Evolutionary conservation across 2,113 vertebrate genomes (phyloP).

Genomic region (Cebus imitator): DNA sequence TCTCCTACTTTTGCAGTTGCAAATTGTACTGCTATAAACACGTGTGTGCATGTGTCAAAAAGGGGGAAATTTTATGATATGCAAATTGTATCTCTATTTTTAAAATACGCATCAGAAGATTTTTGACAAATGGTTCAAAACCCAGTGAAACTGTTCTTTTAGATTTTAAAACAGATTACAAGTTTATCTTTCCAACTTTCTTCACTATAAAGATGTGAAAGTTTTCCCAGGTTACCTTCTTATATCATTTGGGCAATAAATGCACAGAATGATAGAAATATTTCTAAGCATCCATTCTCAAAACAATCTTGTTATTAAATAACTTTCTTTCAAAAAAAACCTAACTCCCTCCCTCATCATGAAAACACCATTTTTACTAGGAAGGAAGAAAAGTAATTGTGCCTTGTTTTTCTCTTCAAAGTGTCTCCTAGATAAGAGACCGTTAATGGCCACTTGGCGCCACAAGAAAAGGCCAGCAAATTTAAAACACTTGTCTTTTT

Average conservation of each 20-base stretch:
- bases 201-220: not conserved
- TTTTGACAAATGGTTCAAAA: not conserved
- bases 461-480: not conserved
- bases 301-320: not conserved
- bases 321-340: not conserved
- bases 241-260: not conserved
- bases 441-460: not conserved
- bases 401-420: not conserved
- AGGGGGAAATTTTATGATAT: not conserved
- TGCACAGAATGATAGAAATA: not conserved
- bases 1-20: no score
- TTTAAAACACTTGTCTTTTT: not conserved
- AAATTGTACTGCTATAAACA: no score
- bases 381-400: not conserved
- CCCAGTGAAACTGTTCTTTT: not conserved
- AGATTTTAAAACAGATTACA: not conserved
- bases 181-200: not conserved
- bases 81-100: not conserved
- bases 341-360: not conserved
- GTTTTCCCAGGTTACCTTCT: not conserved
- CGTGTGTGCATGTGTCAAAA: not conserved
- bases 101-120: not conserved
- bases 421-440: not conserved
- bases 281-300: not conserved
- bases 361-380: not conserved